These are phyloP conservation scores for Temnopleurus reevesii DNA, from an alignment of 53 echinoderm and acorn worm genomes.

Conservation along the genomic window DNA sequence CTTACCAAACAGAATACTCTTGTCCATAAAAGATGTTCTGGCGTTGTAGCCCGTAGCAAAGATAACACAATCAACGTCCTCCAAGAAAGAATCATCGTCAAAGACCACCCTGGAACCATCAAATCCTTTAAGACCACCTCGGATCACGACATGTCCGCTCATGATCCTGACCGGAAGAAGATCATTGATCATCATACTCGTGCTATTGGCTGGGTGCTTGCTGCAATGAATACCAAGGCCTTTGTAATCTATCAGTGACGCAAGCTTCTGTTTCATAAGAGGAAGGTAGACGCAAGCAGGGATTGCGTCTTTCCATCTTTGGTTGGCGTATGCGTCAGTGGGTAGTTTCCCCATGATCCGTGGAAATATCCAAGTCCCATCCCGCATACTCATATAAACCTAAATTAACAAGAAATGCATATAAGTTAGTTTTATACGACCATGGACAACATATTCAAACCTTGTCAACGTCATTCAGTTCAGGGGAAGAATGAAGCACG, in stretches of 20 bases:
- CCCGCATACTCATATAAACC: conserved; percentile 47
- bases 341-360: neutral
- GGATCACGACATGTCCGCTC: conserved; percentile 31
- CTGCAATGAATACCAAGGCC: conserved; percentile 23
- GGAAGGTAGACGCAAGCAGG: neutral
- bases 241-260: neutral
- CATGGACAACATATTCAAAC: too few relatives aligned
- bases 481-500: too few relatives aligned
- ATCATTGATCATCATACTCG: conserved; percentile 38
- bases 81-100: conserved; percentile 29
- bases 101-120: conserved; percentile 34
- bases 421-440: too few relatives aligned
- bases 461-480: too few relatives aligned
- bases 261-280: neutral
- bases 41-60: conserved; percentile 40
- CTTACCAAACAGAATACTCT: neutral
- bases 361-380: conserved; percentile 56
- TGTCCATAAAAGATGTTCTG: neutral
- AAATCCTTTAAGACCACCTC: conserved; percentile 20
- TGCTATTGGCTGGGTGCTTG: neutral
- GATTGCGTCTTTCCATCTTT: neutral
- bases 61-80: conserved; percentile 51
- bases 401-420: too few relatives aligned
- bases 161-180: conserved; percentile 10
- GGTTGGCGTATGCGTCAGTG: neutral